Percentiles rank a stretch among this genome's conserved stretches.
Evolutionary conservation across 1,140 invertebrate genomes (phyloP).

Genomic region (Lasioglossum albipes): DNA sequence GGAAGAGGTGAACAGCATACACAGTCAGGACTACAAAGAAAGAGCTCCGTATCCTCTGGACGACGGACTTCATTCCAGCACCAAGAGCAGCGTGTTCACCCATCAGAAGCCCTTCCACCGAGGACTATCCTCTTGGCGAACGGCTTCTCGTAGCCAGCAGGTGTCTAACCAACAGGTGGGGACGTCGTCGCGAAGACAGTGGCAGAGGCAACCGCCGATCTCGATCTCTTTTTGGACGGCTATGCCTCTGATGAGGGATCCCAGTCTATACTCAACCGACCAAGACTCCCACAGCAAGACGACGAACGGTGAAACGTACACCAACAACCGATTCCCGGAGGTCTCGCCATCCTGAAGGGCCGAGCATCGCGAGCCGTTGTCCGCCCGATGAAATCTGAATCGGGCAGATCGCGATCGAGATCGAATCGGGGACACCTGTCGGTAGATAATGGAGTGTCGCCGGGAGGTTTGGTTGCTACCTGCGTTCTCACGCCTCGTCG

Average conservation of each 20-base stretch:
- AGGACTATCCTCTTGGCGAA: constrained; percentile 44
- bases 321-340: background rate
- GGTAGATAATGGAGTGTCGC: constrained; percentile 30
- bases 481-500: constrained; percentile 7
- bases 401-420: constrained; percentile 16
- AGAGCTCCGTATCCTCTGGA: constrained; percentile 47
- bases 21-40: constrained; percentile 67
- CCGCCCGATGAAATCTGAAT: constrained; percentile 44
- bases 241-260: constrained; percentile 69
- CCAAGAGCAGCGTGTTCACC: constrained; percentile 64
- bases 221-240: constrained; percentile 70
- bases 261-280: constrained; percentile 13
- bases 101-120: constrained; percentile 68
- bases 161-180: constrained; percentile 1
- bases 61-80: constrained; percentile 49
- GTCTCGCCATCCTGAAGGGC: constrained; percentile 25
- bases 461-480: background rate
- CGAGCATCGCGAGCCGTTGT: constrained; percentile 44
- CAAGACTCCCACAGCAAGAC: constrained; percentile 57
- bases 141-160: constrained; percentile 54
- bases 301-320: constrained; percentile 24
- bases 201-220: constrained; percentile 63
- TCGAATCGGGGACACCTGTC: constrained; percentile 26
- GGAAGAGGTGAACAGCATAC: constrained; percentile 75
- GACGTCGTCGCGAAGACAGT: constrained; percentile 22